Percentiles rank a stretch among this genome's conserved stretches.
These are phyloP conservation scores for Drosophila takahashii DNA, from an alignment of 1,140 invertebrate genomes.

Conservation along the genomic window DNA sequence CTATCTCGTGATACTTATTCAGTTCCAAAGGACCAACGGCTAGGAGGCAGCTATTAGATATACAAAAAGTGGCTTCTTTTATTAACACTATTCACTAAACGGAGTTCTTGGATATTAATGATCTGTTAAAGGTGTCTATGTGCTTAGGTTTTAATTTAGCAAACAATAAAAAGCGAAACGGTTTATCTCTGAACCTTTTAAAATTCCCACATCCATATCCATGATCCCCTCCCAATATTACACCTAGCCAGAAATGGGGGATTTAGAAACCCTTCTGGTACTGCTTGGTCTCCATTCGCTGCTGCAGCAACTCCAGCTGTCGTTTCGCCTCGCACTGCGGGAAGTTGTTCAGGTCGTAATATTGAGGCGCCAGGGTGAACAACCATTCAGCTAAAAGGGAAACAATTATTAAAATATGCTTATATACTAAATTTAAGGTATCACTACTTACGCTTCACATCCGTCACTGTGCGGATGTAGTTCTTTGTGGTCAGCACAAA, in stretches of 20 bases:
- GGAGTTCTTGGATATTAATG: conserved; percentile 47
- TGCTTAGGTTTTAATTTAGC: conserved; percentile 50
- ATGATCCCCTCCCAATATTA: conserved; percentile 8
- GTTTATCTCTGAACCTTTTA: background rate
- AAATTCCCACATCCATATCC: conserved; percentile 8
- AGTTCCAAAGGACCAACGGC: conserved; percentile 87
- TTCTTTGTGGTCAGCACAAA: conserved; percentile 99
- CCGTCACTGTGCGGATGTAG: conserved; percentile 99
- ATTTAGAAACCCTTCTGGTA: conserved; percentile 87
- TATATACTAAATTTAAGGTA: background rate
- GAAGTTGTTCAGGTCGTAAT: conserved; percentile 99
- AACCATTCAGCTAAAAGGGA: conserved; percentile 93
- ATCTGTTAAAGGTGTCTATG: conserved; percentile 38
- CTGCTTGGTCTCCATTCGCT: conserved; percentile 93
- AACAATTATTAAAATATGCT: background rate
- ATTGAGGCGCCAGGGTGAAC: conserved; percentile 97
- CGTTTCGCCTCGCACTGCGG: conserved; percentile 98
- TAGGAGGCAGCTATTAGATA: conserved; percentile 33
- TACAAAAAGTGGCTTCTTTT: conserved; percentile 66
- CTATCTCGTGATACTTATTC: conserved; percentile 89
- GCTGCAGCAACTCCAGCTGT: conserved; percentile 94
- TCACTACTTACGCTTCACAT: conserved; percentile 96
- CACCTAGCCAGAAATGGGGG: background rate
- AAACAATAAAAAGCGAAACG: conserved; percentile 45
- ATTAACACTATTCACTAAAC: conserved; percentile 67